phyloP scores from a whole-genome alignment of 2,888 invertebrate genomes.

The Hirtodrosophila duncani region DNA sequence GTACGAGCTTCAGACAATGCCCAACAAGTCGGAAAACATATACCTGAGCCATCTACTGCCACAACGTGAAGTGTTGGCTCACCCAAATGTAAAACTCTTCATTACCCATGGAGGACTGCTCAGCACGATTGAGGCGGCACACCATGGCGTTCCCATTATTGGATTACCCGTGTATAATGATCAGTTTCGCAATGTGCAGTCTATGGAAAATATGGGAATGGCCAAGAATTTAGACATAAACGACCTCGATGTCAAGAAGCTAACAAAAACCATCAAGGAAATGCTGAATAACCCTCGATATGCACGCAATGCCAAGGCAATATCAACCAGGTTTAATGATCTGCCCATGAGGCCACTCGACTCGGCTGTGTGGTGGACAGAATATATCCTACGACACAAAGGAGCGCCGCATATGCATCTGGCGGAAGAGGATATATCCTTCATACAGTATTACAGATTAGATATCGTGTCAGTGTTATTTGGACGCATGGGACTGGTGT shows the following conservation, averaged over 20 bases:
- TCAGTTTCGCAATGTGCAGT: constrained; percentile 79
- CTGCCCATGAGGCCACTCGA: constrained; percentile 71
- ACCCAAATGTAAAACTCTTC: constrained; percentile 78
- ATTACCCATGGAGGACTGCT: constrained; percentile 79
- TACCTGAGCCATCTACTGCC: constrained; percentile 73
- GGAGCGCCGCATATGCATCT: constrained; percentile 71
- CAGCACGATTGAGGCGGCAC: constrained; percentile 78
- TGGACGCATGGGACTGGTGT: no score
- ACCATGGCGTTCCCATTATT: constrained; percentile 78
- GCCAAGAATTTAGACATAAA: no score
- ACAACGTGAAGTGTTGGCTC: constrained; percentile 77
- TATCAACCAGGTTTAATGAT: constrained; percentile 68
- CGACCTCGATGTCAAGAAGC: no score
- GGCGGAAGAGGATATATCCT: constrained; percentile 66
- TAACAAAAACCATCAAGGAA: constrained; percentile 43
- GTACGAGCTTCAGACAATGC: constrained; percentile 61
- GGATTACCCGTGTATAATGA: constrained; percentile 79
- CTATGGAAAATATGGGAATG: constrained; percentile 64
- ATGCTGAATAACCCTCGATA: constrained; percentile 53
- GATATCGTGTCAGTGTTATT: no score
- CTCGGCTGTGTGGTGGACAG: constrained; percentile 73
- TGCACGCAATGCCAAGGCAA: constrained; percentile 11
- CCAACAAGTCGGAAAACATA: constrained; percentile 50
- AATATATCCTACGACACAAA: constrained; percentile 71
- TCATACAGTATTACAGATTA: constrained; percentile 2